Evolutionary conservation across 2,888 invertebrate genomes (phyloP), one percentile per base, ranked within the genome.

Genomic region (Hanleya hanleyi): DNA sequence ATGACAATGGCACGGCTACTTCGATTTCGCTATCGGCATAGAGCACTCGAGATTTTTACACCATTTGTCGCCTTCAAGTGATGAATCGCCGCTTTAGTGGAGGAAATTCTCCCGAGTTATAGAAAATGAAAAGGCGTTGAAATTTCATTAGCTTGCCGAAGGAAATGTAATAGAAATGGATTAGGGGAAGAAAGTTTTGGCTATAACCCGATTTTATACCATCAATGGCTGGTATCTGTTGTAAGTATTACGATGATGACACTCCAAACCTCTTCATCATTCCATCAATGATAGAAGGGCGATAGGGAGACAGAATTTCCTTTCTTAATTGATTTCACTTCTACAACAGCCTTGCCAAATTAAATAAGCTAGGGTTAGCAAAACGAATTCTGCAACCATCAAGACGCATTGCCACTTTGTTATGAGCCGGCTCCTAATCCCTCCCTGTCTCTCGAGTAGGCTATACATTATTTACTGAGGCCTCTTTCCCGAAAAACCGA

Each of bases 391-490:
- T 29, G 12, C 29, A 15, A 15, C 57, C 32, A 57, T 57, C 57
- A 57, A 57, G 32, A 29, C 26, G 15, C 22, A 29, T 15, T 22
- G 57, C 57, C 15, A 57, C 57, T 29, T 57, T 57, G 57, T 57
- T 57, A 57, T 57, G 57, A 57, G 22, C 15, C 57, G 4, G 57
- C 22, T 15, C 12, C 22, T 32, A 22, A 22, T 18, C 57, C 32
- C 29, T 18, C n/a, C n/a, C 57, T 57, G 57, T 57, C 57, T 29
- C 57, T 26, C 15, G 29, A 26, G 32, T 22, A 22, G 29, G 29
- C 57, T 57, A 57, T 57, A 57, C 22, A 57, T 57, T 57, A 57
- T 57, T 57, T 57, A 57, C 57, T 57, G 57, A 26, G 22, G 57
- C 29, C 57, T 57, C 57, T 57, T 57, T 57, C 32, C 57, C 12